Conservation (phyloP, 2,888 invertebrate genomes). For the Hirtodrosophila trivittata region DNA sequence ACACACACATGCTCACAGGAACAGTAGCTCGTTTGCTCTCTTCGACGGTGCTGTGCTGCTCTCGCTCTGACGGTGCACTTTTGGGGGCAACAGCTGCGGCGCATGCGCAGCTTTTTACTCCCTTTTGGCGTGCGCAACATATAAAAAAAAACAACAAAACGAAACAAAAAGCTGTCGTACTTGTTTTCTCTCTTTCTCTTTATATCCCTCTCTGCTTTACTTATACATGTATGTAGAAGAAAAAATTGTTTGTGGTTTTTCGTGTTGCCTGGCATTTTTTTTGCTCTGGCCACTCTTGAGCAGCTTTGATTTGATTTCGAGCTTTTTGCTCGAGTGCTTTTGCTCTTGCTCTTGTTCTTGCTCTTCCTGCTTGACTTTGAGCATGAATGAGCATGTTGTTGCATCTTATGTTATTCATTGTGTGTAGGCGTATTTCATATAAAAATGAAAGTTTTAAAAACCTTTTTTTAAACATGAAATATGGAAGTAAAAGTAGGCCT, state of each 20-base stretch:
- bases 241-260: constrained; percentile 78
- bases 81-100: constrained; percentile 50
- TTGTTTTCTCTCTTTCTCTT: constrained; percentile 23
- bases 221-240: constrained; percentile 21
- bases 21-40: constrained; percentile 32
- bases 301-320: constrained; percentile 68
- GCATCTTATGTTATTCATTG: constrained; percentile 1
- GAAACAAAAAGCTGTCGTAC: constrained; percentile 34
- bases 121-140: constrained; percentile 51
- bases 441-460: constrained; percentile 42
- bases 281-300: constrained; percentile 58
- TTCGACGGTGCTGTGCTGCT: constrained; percentile 35
- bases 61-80: constrained; percentile 47
- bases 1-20: constrained; percentile 5
- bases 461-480: no score
- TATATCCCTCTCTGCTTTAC: constrained; percentile 11
- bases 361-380: constrained; percentile 22
- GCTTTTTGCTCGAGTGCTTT: constrained; percentile 65
- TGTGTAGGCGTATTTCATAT: constrained; percentile 26
- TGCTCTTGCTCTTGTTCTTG: constrained; percentile 26
- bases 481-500: no score
- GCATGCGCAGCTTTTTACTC: constrained; percentile 75
- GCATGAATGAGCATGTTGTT: constrained; percentile 36
- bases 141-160: constrained; percentile 15
- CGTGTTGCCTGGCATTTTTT: constrained; percentile 35